These are phyloP conservation scores for Choloepus didactylus DNA, from an alignment of 2,797 vertebrate genomes.

Conservation along the genomic window DNA sequence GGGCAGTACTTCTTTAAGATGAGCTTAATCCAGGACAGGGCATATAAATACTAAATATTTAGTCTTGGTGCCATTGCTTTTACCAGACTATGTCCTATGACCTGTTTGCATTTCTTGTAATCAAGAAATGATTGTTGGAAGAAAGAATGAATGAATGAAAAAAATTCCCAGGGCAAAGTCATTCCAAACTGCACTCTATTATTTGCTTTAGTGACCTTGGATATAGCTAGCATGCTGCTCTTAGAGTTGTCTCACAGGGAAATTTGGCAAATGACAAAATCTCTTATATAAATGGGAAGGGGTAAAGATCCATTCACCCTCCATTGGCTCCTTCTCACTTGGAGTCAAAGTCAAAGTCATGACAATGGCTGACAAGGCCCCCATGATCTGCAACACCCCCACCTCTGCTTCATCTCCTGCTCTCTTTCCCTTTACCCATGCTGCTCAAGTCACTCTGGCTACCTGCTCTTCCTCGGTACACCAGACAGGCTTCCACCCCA, in stretches of 20 bases:
- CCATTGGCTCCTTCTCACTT: neutral
- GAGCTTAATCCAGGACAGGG: neutral
- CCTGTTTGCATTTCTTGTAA: neutral
- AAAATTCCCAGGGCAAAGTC: neutral
- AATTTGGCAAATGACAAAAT: neutral
- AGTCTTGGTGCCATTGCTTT: neutral
- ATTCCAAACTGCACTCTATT: neutral
- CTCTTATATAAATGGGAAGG: neutral
- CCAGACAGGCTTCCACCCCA: neutral
- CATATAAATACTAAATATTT: neutral
- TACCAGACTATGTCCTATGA: neutral
- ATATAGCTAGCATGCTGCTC: neutral
- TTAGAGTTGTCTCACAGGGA: neutral
- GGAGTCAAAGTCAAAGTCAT: neutral
- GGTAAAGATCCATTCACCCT: neutral
- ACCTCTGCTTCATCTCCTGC: neutral
- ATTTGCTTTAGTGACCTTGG: neutral
- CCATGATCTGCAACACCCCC: accelerated
- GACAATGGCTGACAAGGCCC: neutral
- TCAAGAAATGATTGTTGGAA: neutral
- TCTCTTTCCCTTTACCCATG: neutral
- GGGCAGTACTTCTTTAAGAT: neutral
- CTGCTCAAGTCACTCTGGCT: neutral
- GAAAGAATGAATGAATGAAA: neutral
- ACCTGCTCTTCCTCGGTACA: neutral